These are phyloP conservation scores for Ptilorrhoa leucosticta DNA, from an alignment of 2,113 vertebrate genomes.

Conservation along the genomic window DNA sequence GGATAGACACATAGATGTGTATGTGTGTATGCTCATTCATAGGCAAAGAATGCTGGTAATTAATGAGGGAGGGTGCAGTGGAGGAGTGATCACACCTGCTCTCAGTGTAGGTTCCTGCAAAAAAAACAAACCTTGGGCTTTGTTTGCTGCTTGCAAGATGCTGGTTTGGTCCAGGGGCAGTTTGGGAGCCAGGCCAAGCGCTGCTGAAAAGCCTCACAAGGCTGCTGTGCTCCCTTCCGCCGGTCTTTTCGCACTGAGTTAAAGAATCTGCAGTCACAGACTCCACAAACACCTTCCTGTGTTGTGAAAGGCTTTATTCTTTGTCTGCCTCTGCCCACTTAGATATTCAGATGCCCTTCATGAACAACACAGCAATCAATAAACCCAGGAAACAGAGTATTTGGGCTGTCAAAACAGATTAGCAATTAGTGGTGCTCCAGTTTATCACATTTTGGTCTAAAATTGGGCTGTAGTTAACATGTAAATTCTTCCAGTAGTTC, in stretches of 20 bases:
- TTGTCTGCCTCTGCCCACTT: background rate
- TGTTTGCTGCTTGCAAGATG: background rate
- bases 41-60: background rate
- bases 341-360: background rate
- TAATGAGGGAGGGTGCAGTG: background rate
- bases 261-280: background rate
- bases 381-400: background rate
- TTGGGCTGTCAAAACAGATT: slow-evolving; percentile 17
- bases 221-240: background rate
- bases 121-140: background rate
- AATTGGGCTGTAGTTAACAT: background rate
- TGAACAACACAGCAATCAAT: background rate
- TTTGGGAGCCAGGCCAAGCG: background rate
- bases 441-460: background rate
- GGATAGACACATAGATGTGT: background rate
- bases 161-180: background rate
- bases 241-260: background rate
- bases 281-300: background rate
- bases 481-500: background rate
- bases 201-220: background rate
- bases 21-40: background rate
- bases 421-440: background rate
- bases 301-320: background rate
- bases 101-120: background rate
- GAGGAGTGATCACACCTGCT: background rate